Evolutionary conservation across 2,113 vertebrate species (phyloP).

Genomic region (Pygoscelis adeliae): DNA sequence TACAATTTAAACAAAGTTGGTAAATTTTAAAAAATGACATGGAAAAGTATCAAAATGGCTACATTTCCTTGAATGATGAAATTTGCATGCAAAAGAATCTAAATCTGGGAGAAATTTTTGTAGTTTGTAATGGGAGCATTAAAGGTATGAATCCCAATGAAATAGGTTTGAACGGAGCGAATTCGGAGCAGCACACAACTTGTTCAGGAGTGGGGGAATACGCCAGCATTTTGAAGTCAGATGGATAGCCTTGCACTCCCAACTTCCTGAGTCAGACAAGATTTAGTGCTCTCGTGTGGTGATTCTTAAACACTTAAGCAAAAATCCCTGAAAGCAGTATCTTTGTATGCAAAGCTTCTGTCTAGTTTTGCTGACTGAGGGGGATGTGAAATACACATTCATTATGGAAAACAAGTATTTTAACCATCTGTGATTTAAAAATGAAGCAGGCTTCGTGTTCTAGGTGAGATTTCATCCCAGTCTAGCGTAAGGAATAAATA

Average conservation of each 20-base stretch:
- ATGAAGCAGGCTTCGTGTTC: not conserved
- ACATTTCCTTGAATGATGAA: not conserved
- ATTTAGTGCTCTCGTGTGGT: not conserved
- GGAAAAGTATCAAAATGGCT: not conserved
- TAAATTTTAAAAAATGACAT: rapidly evolving
- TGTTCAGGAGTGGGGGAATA: not conserved
- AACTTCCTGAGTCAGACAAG: not conserved
- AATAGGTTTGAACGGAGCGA: not conserved
- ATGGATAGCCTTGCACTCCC: not conserved
- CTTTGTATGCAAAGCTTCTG: not conserved
- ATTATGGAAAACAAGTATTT: not conserved
- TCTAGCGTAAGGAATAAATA: not conserved
- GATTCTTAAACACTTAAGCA: not conserved
- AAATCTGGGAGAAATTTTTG: not conserved
- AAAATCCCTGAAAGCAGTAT: not conserved
- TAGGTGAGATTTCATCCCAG: not conserved
- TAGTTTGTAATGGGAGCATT: not conserved
- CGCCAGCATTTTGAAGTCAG: not conserved
- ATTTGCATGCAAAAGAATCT: too few relatives aligned
- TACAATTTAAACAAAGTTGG: not conserved
- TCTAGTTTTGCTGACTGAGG: not conserved
- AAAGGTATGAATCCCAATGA: not conserved
- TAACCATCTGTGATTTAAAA: not conserved
- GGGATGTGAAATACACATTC: not conserved
- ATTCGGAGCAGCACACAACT: not conserved